Base-by-base conservation (phyloP, 2,888 invertebrate genomes). In the Drosophila pegasa region DNA sequence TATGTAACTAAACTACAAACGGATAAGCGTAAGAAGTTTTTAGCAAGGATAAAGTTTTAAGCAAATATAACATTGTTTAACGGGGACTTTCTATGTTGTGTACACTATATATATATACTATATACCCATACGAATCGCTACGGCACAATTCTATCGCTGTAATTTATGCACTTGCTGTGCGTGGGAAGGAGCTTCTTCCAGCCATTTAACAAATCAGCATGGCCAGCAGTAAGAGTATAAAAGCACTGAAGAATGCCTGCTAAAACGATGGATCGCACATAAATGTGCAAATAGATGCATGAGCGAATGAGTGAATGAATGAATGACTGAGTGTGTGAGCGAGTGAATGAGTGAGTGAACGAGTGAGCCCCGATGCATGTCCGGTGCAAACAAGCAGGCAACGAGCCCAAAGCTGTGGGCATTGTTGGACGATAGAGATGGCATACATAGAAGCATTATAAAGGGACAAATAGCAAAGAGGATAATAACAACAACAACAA, bases 241-340 rank as follows among this genome's bases (percentile, higher is more conserved):
- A 33, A 47, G 16, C 22, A 31, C 3, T 9, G 48, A 20, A 52
- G 64, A 69, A 60, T 56, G 47, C 20, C 35, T 20, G 43, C 40
- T 38, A 47, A 54, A 71, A 31, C 57, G 66, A 54, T 57, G 52
- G 48, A 40, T 35, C 52, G 56, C 64, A 80, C 55, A 84, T 69
- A 63, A 75, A 80, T 85, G 75, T 85, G 70, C 79, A 87, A 83
- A 88, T 83, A 74, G 68, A 59, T 81, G 84, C 66, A 54, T 70
- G 64, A 64, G 57, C 45, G 60, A 82, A 60, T 71, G 75, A 67
- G 48, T 69, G 85, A 68, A 14, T 52, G 60, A 55, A 7, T 55
- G 59, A 64, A 18, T 50, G 8, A n/a, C 6, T 57, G 64, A 67
- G 55, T 64, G 38, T 31, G 2, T 48, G 66, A 48, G 31, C 63